Base-by-base conservation (phyloP, 2,888 invertebrate species). In the Metopia argyrocephala region DNA sequence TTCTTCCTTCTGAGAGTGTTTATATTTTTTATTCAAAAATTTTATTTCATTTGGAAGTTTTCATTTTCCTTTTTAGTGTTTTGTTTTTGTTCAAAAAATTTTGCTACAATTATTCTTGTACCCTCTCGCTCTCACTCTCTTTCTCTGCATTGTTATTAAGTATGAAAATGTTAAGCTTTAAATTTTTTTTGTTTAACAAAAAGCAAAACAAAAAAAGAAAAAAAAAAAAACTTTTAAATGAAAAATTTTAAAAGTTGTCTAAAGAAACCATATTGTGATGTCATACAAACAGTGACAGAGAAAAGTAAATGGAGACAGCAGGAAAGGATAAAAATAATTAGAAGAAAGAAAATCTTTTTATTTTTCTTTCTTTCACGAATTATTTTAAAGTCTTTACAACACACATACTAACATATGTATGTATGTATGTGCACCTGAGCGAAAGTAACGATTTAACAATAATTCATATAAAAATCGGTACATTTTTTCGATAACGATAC, bases 221-320 rank as follows among this genome's bases (percentile, higher is more conserved):
- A n/a, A n/a, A n/a, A n/a, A 28, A 48, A 56, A 70, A 75, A 81
- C 61, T 78, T 81, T 75, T 66, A 78, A 78, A 81, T 81, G 74
- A 75, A 71, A 78, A 70, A 56, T 56, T 61, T 76, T 54, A 56
- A 57, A 80, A 81, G 21, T 81, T 74, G 48, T 70, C 62, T 57
- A 50, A 75, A 71, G 78, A 81, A 78, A 56, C 78, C 78, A 61
- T 74, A 78, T 74, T 81, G 76, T 70, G 62, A 74, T 69, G 74
- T 69, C 74, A 75, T 70, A 61, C 45, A 45, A 61, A 59, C 31
- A 54, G 66, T 54, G 56, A 56, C 48, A 69, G 61, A 76, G 76
- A 12, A 61, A 28, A 48, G 54, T 57, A 69, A 69, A 28, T 20
- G 20, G 12, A 28, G 52, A 52, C 15, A 20, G 57, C 15, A 27